Evolutionary conservation across 1,140 invertebrate species (phyloP).

Genomic region (Druon quercuslanigerum): DNA sequence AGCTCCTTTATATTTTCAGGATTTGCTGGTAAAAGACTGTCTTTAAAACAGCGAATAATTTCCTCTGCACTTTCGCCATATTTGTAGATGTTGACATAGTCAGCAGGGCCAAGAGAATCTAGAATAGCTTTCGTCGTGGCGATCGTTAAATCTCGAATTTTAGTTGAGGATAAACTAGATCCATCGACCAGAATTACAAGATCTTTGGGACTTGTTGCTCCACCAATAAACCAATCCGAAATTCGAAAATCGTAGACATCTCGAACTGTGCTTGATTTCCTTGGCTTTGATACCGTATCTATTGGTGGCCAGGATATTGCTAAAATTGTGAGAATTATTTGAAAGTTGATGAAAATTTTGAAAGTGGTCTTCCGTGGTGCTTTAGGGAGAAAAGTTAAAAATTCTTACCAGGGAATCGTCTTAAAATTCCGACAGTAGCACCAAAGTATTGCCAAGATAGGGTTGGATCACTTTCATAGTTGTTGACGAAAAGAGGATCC

Average conservation of each 20-base stretch:
- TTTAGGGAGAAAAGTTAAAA: conserved; percentile 31
- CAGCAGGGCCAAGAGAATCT: conserved; percentile 96
- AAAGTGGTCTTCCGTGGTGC: conserved; percentile 28
- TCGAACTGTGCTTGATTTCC: conserved; percentile 76
- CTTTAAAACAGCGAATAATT: conserved; percentile 90
- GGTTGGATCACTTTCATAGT: conserved; percentile 92
- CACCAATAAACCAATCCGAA: conserved; percentile 95
- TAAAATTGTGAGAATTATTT: conserved; percentile 54
- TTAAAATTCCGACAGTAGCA: conserved; percentile 91
- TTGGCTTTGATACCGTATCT: conserved; percentile 64
- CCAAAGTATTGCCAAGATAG: conserved; percentile 98
- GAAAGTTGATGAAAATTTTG: not conserved
- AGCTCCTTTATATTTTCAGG: conserved; percentile 90
- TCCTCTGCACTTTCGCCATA: conserved; percentile 86
- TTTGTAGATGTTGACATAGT: conserved; percentile 96
- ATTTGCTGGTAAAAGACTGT: conserved; percentile 91
- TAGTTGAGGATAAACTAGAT: conserved; percentile 88
- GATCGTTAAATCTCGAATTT: conserved; percentile 88
- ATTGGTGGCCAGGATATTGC: conserved; percentile 85
- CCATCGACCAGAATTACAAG: conserved; percentile 93
- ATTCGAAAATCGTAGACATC: conserved; percentile 92
- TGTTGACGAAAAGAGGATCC: conserved; percentile 92
- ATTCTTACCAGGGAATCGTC: conserved; percentile 91
- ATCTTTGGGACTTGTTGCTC: conserved; percentile 97
- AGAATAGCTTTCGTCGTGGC: conserved; percentile 91